Base-by-base conservation (phyloP, 2,113 vertebrate species). In the Hylia prasina region DNA sequence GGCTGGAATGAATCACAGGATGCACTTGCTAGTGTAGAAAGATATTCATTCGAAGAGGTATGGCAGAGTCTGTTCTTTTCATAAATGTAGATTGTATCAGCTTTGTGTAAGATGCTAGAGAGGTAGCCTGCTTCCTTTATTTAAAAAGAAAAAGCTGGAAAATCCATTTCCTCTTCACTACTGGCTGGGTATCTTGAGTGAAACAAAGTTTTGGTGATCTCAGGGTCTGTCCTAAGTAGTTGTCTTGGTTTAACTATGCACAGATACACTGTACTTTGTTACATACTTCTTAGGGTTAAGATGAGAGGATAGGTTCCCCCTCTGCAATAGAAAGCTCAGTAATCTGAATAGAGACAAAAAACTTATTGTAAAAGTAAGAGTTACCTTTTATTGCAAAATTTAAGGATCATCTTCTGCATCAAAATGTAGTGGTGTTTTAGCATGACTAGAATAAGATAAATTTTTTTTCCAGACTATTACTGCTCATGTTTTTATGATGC, bases 21-120 rank as follows among this genome's bases (percentile, higher is more conserved):
- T 42, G 98, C 99, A 4, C 98, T 99, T 95, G 98, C 98, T 92
- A 99, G 98, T 9, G 99, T 99, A 84, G 99, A 99, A 96, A 99
- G 98, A 94, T 99, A 99, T 89, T 99, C 99, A 81, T 99, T 99
- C 20, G 99, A 99, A 94, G 99, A 99, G 99, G 99, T 99, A 96
- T 17, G 54, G 15, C 64, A 81, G 44, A 82, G 11, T 87, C 22
- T 48, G 23, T 88, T 82, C 40, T 48, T 73, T 87, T 73, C 39
- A 21, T 60, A 66, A 85, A 82, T 13, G 16, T 17, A 73, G 30
- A 37, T 57, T 83, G 22, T 11, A 19, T 68, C 35, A 61, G 14
- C 8, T 56, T 76, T 48, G 15, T 83, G 20, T n/a, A 65, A 83
- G 51, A 54, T 65, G 42, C 58, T 53, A 6, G 19, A 70, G 35